Evolutionary conservation across 2,888 invertebrate species (phyloP), one percentile per base, ranked within the genome.

Genomic region (Morinoia aosen): DNA sequence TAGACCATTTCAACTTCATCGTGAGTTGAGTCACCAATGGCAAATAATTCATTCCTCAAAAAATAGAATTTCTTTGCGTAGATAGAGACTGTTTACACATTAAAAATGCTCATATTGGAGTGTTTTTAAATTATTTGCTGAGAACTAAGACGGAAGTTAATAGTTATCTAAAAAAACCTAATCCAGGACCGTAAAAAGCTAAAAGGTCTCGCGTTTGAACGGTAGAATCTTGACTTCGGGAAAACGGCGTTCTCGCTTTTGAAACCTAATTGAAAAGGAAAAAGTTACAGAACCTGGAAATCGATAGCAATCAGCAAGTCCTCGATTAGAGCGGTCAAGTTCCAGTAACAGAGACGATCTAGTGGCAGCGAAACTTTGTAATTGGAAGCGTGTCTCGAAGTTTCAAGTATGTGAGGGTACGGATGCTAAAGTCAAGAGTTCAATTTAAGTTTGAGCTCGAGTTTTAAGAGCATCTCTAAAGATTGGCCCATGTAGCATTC

Each of bases 311-410:
- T 76, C 76, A 76, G 76, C 76, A 76, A 76, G 76, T 76, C 76
- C 76, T 76, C 76, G 76, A 76, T 76, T 76, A 76, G 76, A 33
- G 76, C 76, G 76, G 76, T 76, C 76, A 33, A 76, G 76, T 76
- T 76, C 76, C 25, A 2, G 76, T 33, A 12, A 76, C 76, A 12
- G 76, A 76, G 76, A 76, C 33, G 76, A 2, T 76, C 76, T 33
- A 33, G 76, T 33, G 76, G 76, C 76, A 3, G 76, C 33, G 25
- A 76, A 76, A 76, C 76, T 76, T 76, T 33, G 25, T 76, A 76
- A 76, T 76, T 76, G 76, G 76, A 76, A 76, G 76, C 19, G 25
- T 33, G 76, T 76, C 76, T 76, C 33, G 76, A 76, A 76, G 76
- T 76, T 76, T 76, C 25, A 76, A 76, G 76, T 76, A 76, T 2